These are phyloP conservation scores for Leguminivora glycinivorella DNA, from an alignment of 1,140 invertebrate genomes.

Conservation along the genomic window DNA sequence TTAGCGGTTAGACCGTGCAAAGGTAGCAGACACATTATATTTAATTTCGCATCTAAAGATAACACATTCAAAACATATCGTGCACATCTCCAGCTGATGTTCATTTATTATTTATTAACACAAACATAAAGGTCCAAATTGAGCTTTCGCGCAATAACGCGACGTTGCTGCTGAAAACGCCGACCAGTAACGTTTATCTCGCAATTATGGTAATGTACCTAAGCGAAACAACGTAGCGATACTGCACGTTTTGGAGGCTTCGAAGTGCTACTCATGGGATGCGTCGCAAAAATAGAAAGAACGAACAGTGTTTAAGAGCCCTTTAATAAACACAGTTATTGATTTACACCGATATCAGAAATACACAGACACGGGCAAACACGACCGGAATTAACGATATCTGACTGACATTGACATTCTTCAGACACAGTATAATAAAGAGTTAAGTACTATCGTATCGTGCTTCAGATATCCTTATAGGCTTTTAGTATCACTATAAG, in stretches of 20 bases:
- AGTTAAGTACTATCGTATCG: too few species aligned
- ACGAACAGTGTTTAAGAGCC: background rate
- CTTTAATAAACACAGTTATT: background rate
- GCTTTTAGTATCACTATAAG: too few species aligned
- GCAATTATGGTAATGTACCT: conserved; percentile 27
- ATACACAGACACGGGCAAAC: too few species aligned
- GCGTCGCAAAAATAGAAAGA: background rate
- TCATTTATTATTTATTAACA: background rate
- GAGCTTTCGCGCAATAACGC: conserved; percentile 1
- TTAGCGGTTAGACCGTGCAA: too few species aligned
- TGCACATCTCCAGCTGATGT: background rate
- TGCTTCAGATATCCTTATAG: too few species aligned
- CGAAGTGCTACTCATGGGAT: background rate
- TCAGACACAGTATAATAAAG: too few species aligned
- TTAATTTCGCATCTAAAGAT: too few species aligned
- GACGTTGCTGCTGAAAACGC: conserved; percentile 4
- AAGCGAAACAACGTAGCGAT: conserved; percentile 19
- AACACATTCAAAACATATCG: background rate
- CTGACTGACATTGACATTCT: too few species aligned
- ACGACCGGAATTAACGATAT: too few species aligned
- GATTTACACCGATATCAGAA: too few species aligned
- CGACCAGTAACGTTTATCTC: conserved; percentile 22
- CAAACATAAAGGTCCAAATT: conserved; percentile 9
- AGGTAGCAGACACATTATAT: too few species aligned
- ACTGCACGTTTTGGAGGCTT: background rate